Evolutionary conservation across 2,797 vertebrate species (phyloP), one percentile per base, ranked within the genome.

Genomic region (Prionace glauca): DNA sequence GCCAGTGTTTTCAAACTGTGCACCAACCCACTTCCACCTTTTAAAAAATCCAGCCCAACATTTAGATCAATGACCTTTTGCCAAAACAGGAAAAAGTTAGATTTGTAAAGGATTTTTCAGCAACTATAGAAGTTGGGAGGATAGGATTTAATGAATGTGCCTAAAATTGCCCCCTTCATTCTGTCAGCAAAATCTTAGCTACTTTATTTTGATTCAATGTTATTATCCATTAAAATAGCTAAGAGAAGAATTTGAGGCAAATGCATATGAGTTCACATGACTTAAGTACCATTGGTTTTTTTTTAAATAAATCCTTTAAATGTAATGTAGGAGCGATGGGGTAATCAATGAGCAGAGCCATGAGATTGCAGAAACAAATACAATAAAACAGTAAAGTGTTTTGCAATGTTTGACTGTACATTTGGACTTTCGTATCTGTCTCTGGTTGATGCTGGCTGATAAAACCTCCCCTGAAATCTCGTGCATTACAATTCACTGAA

Each of bases 361-460:
- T 29, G 93, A 95, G 93, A 95, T 95, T 32, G 71, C 45, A 95
- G 71, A 95, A 77, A 95, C 93, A 95, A 95, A 77, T 29, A 95
- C 93, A 95, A 95, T 95, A 77, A 95, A 95, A 77, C 93, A 77
- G 77, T 95, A 56, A 71, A 72, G 71, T 56, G 71, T 95, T 95
- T 95, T 95, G 93, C 93, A 95, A 95, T 95, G 71, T 95, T 94
- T 95, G 93, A 77, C 93, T 95, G 93, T 77, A 95, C 93, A 95
- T 95, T 95, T 95, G 93, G 72, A 95, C 93, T 56, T 95, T 77
- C 41, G 14, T 95, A 95, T 95, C 93, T 77, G 41, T 32, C 93
- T 29, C 71, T 8, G 26, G 45, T 60, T 74, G 29, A 71, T 32
- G 92, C 45, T 26, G 22, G 50, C 71, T 60, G 24, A 72, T 74